These are phyloP conservation scores for Hybos culiciformis DNA, from an alignment of 2,888 invertebrate genomes.

Conservation along the genomic window DNA sequence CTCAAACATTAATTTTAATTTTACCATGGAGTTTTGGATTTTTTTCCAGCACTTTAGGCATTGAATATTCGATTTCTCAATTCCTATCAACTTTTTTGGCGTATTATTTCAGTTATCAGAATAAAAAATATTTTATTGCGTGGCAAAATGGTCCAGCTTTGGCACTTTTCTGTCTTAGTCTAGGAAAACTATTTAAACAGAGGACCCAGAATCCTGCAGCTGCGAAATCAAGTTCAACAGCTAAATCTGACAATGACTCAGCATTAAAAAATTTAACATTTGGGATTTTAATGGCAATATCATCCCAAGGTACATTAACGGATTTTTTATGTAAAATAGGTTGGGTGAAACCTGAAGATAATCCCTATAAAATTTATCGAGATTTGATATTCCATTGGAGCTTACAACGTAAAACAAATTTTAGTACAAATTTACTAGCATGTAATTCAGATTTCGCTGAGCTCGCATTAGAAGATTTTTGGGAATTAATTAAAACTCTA, in stretches of 20 bases:
- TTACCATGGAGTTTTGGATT: conserved; percentile 48
- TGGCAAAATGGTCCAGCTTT: conserved; percentile 30
- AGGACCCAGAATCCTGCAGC: conserved; percentile 6
- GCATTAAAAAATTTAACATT: conserved; percentile 24
- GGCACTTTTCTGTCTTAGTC: conserved; percentile 24
- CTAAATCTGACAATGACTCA: conserved; percentile 17
- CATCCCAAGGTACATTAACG: conserved; percentile 25
- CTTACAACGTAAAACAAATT: conserved; percentile 27
- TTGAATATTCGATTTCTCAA: conserved; percentile 31
- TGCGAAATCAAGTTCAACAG: conserved; percentile 12
- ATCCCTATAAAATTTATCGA: conserved; percentile 23
- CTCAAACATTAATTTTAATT: conserved; percentile 60
- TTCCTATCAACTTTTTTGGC: conserved; percentile 26
- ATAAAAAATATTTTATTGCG: conserved; percentile 28
- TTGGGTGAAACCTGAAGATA: conserved; percentile 22
- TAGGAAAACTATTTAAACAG: conserved; percentile 20
- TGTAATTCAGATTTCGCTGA: conserved; percentile 29
- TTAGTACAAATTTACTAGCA: conserved; percentile 28
- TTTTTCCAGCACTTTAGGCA: conserved; percentile 30
- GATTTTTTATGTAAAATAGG: conserved; percentile 27
- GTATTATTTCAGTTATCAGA: conserved; percentile 28
- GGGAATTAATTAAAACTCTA: conserved; percentile 29
- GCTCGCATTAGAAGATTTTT: conserved; percentile 25
- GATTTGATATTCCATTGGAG: conserved; percentile 30
- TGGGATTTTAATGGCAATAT: conserved; percentile 24